Conservation (phyloP, 2,113 vertebrate species). For the Chaetodon auriga region DNA sequence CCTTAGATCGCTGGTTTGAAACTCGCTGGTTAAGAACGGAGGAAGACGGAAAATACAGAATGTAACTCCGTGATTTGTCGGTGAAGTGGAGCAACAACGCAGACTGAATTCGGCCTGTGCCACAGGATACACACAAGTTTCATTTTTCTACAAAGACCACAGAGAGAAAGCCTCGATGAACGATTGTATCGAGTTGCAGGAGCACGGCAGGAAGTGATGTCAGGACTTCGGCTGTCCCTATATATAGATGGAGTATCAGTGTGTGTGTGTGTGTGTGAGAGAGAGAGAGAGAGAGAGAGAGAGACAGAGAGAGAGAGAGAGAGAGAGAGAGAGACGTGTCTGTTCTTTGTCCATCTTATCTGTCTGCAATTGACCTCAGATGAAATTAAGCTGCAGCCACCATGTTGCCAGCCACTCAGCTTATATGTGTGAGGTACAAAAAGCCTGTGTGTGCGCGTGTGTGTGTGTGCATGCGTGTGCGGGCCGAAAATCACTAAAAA, state of each 20-base stretch:
- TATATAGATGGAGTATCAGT: constrained; percentile 24
- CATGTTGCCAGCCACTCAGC: constrained; percentile 49
- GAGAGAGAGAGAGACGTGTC: constrained; percentile 17
- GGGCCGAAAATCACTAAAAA: background rate
- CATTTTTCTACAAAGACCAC: background rate
- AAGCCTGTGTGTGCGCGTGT: constrained; percentile 10
- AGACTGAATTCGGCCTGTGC: background rate
- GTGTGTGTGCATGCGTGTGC: background rate
- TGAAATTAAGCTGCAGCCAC: constrained; percentile 55
- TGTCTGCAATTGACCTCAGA: constrained; percentile 48
- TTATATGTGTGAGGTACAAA: constrained; percentile 7
- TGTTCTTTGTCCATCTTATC: constrained; percentile 62
- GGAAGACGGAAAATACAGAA: background rate
- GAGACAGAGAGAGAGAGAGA: background rate
- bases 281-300: background rate
- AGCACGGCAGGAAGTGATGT: constrained; percentile 42
- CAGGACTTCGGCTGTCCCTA: constrained; percentile 23
- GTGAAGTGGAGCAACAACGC: background rate
- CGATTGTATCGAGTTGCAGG: background rate
- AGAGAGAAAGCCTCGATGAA: background rate
- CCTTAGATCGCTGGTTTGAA: background rate
- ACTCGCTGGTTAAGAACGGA: background rate
- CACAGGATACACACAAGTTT: background rate
- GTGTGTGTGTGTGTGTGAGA: background rate
- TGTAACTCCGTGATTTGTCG: background rate